phyloP scores from a whole-genome alignment of 2,797 vertebrate genomes.

The Megalops cyprinoides region DNA sequence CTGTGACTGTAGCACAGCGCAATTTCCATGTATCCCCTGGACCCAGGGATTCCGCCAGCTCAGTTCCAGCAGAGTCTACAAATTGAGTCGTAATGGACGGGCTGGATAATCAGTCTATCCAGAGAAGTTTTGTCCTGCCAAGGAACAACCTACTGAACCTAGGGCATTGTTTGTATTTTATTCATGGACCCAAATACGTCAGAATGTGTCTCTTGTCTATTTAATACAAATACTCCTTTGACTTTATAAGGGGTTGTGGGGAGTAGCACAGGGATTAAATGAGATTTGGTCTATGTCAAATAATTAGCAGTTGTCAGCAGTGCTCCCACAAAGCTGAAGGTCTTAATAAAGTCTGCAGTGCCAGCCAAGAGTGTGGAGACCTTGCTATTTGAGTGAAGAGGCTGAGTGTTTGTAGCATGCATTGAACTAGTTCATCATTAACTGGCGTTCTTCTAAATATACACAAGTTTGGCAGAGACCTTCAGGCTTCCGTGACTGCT shows the following conservation, averaged over 20 bases:
- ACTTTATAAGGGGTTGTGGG: not conserved
- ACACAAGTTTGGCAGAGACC: not conserved
- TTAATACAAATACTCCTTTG: not conserved
- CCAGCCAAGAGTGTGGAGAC: not conserved
- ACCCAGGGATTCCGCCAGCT: no score
- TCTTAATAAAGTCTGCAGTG: not conserved
- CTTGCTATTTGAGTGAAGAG: conserved; percentile 14
- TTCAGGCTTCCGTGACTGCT: not conserved
- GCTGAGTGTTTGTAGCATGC: not conserved
- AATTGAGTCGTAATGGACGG: no score
- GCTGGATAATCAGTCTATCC: not conserved
- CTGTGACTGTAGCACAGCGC: no score
- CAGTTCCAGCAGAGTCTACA: no score
- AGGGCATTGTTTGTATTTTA: not conserved
- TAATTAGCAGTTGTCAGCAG: not conserved
- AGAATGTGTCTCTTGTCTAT: not conserved
- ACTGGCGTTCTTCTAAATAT: not conserved
- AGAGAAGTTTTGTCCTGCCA: not conserved
- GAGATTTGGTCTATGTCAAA: not conserved
- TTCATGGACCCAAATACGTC: not conserved
- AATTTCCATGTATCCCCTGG: no score
- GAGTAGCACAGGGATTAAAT: not conserved
- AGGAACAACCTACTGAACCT: not conserved
- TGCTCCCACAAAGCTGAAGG: not conserved
- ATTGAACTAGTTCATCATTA: conserved; percentile 14